Base-by-base conservation (phyloP, 2,888 invertebrate species). In the Agrotis exclamationis region DNA sequence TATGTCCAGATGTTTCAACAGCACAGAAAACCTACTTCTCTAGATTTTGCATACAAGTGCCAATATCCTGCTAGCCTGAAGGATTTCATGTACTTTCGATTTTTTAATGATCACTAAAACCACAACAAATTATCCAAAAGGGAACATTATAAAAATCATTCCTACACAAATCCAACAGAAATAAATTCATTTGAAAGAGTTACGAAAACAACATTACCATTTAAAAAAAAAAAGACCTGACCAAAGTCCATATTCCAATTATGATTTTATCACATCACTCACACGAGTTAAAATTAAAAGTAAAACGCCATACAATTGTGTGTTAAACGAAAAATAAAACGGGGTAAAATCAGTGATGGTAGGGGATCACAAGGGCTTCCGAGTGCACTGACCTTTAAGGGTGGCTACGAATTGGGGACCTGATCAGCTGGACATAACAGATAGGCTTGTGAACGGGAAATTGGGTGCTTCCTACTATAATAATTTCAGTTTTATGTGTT, bases 301-400 rank as follows among this genome's bases (percentile, higher is more conserved):
- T 80, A 81, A 83, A 85, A 62, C 59, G 75, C 83, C 81, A 87
- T 85, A 87, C 88, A 90, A 91, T 92, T 90, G 91, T 88, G 92
- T 91, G 91, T 91, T 89, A 90, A 92, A 90, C 87, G 87, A 87
- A 91, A 92, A 92, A 90, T 88, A 89, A 89, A 90, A 87, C 83
- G 84, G 83, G 84, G 88, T 88, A 85, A 88, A 91, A 90, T 88
- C 87, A 88, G 79, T 76, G 83, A 66, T 74, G 75, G 72, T 80
- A 74, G 83, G 81, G 85, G 83, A 70, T 81, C 81, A 74, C 86
- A 93, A 92, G 91, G 91, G 91, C 89, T 90, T 85, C 87, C 86
- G 89, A 87, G 93, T 90, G 90, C 93, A 87, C 86, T 91, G 93
- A 94, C 94, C 94, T 92, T 88, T 89, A 87, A 88, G 88, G 89